Evolutionary conservation across 2,888 invertebrate genomes (phyloP).

Genomic region (Panzeria rudis): DNA sequence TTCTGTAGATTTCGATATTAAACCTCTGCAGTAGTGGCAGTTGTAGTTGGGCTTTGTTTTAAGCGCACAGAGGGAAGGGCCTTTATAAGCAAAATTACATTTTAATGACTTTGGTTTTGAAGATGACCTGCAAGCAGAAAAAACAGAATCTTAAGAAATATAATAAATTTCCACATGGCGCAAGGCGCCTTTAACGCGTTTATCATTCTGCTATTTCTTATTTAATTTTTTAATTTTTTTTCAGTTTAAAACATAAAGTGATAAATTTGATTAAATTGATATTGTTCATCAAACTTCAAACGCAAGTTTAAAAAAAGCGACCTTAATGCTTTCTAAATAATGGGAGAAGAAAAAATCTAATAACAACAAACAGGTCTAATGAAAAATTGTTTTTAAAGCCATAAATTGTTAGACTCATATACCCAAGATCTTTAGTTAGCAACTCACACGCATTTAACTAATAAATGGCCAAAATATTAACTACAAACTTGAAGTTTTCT

Average conservation of each 20-base stretch:
- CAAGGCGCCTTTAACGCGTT: constrained; percentile 72
- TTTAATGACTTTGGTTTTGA: constrained; percentile 72
- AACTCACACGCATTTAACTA: constrained; percentile 59
- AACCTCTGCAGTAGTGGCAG: constrained; percentile 41
- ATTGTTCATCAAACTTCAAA: constrained; percentile 70
- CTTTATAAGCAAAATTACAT: constrained; percentile 71
- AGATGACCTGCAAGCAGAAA: constrained; percentile 68
- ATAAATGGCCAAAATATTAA: constrained; percentile 47
- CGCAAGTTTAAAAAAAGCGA: constrained; percentile 39
- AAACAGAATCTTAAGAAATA: constrained; percentile 45
- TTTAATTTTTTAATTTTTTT: constrained; percentile 26
- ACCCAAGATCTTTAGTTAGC: constrained; percentile 7
- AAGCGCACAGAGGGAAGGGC: constrained; percentile 62
- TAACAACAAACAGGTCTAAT: constrained; percentile 35
- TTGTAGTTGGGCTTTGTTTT: constrained; percentile 49
- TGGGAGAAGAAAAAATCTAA: constrained; percentile 43
- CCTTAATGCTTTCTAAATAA: constrained; percentile 47
- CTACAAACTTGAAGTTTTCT: constrained; percentile 67
- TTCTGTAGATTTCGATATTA: constrained; percentile 40
- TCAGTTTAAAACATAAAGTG: constrained; percentile 65
- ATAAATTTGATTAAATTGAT: constrained; percentile 74
- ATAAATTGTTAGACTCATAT: constrained; percentile 32
- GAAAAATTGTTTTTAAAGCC: constrained; percentile 60
- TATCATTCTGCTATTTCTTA: constrained; percentile 58
- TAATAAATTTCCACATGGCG: constrained; percentile 69